A percentile compares a stretch with the other conserved stretches of the same genome.
phyloP scores from a whole-genome alignment of 1,140 invertebrate genomes.

The Drosophila watanabei region DNA sequence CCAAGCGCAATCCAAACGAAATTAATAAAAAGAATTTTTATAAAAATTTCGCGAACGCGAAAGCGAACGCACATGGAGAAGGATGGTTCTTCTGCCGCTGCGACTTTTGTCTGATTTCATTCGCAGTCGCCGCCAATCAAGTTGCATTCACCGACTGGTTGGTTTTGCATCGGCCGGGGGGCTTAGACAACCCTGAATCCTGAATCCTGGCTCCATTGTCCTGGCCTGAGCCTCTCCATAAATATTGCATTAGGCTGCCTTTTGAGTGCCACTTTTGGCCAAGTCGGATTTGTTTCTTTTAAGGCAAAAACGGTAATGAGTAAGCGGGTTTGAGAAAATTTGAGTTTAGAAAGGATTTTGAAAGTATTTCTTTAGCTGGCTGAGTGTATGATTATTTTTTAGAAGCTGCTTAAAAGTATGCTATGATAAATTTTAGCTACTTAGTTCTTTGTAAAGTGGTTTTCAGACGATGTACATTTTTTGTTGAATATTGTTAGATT shows the following conservation, averaged over 20 bases:
- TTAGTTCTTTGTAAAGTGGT: too few relatives aligned
- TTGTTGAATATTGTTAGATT: too few relatives aligned
- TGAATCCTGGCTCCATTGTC: constrained; percentile 5
- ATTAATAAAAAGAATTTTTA: constrained; percentile 57
- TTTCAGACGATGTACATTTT: too few relatives aligned
- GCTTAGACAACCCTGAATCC: not conserved
- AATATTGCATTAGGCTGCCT: not conserved
- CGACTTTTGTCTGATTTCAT: constrained; percentile 23
- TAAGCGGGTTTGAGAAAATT: not conserved
- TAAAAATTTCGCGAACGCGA: constrained; percentile 19
- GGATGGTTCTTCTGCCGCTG: not conserved
- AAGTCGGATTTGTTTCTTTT: not conserved
- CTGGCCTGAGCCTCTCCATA: not conserved
- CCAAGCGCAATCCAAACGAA: constrained; percentile 47
- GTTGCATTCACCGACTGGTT: constrained; percentile 26
- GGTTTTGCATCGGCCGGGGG: not conserved
- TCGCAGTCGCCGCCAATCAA: constrained; percentile 31
- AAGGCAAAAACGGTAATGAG: not conserved
- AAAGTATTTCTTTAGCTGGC: not conserved
- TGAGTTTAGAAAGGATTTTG: not conserved
- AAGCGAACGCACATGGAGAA: constrained; percentile 16
- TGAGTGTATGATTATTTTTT: not conserved
- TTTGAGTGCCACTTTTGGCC: not conserved
- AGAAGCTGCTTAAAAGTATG: not conserved
- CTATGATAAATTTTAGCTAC: too few relatives aligned